Base-by-base conservation (phyloP, 1,140 invertebrate species). In the Brachionus angularis region DNA sequence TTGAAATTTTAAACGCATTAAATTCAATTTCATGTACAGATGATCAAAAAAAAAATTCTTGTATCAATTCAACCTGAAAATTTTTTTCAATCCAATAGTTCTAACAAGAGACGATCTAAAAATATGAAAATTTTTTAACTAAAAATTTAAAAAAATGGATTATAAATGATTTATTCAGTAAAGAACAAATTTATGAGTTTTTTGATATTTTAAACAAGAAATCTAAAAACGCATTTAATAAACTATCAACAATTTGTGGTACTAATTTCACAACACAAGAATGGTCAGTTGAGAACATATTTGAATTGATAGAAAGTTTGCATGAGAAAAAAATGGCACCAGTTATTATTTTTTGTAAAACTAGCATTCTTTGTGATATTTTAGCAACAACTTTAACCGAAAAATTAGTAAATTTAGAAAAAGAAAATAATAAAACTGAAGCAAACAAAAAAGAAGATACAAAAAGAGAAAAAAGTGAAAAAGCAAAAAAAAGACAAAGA, bases 101-200 rank as follows among this genome's bases (percentile, higher is more conserved):
- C 39, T n/a, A 58, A 58, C 18, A 58, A 58, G 39, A 58, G 25
- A 3, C 16, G 21, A 21, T 31, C 39, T 58, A 58, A 58, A 39
- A 21, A 58, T 58, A 58, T 25, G 53, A 58, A 58, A 58, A 39
- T 3, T 58, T 39, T 36, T 36, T 58, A 23, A 31, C 39, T 23
- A 18, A 34, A 21, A 58, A 21, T 5, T 42, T 58, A 21, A 33
- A 58, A 36, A 23, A 3, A 5, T 58, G 53, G 53, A 36, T 58
- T 21, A 42, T 14, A 58, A 2, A 8, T 12, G 31, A 23, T 21
- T 21, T n/a, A 10, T 12, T 23, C 39, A 21, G n/a, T 21, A 14
- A 5, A 7, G 18, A 34, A 21, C 16, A 21, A 39, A 58, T 36
- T 21, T 18, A 39, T 3, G 39, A 0, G 10, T 58, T 58, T 39